Evolutionary conservation across 2,113 vertebrate species (phyloP).

Genomic region (Chaetodon trifascialis): DNA sequence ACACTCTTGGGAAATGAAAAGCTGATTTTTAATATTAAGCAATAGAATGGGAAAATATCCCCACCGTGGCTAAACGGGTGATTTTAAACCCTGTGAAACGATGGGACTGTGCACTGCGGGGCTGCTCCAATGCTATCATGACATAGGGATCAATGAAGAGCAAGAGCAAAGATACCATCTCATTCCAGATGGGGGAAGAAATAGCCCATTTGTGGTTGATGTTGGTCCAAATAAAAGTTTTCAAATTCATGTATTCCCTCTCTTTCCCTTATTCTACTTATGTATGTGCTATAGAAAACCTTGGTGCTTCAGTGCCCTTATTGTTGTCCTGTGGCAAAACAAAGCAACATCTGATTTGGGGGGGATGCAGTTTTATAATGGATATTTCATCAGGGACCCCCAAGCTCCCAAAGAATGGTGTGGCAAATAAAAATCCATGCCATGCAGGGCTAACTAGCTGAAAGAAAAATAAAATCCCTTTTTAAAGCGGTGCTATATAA

Average conservation of each 20-base stretch:
- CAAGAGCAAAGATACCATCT: background rate
- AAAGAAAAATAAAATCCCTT: background rate
- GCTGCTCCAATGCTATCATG: background rate
- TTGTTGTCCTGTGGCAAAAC: too few species aligned
- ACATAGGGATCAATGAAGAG: background rate
- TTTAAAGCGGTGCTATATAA: background rate
- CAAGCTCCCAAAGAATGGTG: too few species aligned
- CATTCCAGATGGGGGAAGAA: background rate
- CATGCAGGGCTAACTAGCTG: background rate
- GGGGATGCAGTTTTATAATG: too few species aligned
- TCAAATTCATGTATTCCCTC: too few species aligned
- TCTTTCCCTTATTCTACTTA: too few species aligned
- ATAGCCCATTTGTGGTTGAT: too few species aligned
- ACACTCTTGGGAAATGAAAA: background rate
- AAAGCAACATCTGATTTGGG: too few species aligned
- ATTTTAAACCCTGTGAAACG: background rate
- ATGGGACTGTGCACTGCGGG: background rate
- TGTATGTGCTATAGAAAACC: too few species aligned
- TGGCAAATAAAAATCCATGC: too few species aligned
- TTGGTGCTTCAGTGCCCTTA: too few species aligned
- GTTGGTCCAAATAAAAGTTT: too few species aligned
- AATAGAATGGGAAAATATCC: background rate
- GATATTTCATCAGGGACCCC: too few species aligned
- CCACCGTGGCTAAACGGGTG: background rate
- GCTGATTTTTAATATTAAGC: background rate